These are phyloP conservation scores for Ceraclea dissimilis DNA, from an alignment of 2,888 invertebrate genomes.

Conservation along the genomic window DNA sequence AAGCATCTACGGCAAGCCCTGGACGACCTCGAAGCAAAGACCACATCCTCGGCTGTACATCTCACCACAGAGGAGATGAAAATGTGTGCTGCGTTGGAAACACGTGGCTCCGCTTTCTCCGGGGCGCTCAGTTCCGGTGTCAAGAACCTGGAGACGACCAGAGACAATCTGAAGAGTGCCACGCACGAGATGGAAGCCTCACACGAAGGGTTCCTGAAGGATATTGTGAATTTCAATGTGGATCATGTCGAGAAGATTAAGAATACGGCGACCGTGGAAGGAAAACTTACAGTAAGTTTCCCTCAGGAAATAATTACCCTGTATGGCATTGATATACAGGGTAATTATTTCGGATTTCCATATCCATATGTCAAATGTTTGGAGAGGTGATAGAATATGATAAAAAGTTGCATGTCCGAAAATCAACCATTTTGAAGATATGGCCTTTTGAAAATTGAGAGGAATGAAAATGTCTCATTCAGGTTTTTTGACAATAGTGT, in stretches of 20 bases:
- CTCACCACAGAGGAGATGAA: background rate
- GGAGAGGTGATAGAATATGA: too few species aligned
- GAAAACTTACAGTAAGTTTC: background rate
- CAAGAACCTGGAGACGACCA: background rate
- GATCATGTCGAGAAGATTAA: background rate
- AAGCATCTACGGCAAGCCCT: background rate
- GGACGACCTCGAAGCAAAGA: constrained; percentile 1
- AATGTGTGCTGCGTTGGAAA: background rate
- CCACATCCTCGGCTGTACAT: background rate
- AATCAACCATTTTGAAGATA: too few species aligned
- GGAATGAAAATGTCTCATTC: too few species aligned
- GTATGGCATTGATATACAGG: background rate
- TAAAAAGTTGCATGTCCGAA: too few species aligned
- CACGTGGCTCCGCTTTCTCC: background rate
- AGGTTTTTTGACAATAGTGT: too few species aligned
- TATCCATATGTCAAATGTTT: too few species aligned
- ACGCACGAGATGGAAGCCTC: background rate
- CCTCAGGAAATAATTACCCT: background rate
- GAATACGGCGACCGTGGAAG: background rate
- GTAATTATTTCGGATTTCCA: too few species aligned
- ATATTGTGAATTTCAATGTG: background rate
- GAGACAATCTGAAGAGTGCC: background rate
- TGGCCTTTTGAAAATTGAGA: too few species aligned
- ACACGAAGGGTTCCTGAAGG: background rate
- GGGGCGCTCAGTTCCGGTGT: background rate